Evolutionary conservation across 2,888 invertebrate species (phyloP).

Genomic region (Eristalinus aeneus): DNA sequence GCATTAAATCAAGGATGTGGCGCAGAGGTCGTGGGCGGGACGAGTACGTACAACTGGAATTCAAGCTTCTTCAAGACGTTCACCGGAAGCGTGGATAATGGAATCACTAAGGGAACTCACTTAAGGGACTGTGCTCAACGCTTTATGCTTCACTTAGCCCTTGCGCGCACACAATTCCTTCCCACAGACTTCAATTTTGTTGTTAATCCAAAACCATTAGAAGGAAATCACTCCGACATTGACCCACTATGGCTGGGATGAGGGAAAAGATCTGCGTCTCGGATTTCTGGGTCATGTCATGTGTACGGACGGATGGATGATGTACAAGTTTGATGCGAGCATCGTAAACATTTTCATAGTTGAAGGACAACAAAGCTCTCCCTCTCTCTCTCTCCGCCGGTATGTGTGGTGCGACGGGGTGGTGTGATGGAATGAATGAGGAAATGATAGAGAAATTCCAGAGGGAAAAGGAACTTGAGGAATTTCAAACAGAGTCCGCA

Average conservation of each 20-base stretch:
- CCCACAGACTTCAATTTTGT: neutral
- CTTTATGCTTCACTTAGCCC: constrained; percentile 19
- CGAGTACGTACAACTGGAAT: constrained; percentile 9
- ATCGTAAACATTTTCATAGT: neutral
- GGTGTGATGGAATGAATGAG: neutral
- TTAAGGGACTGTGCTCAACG: constrained; percentile 8
- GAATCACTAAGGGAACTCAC: constrained; percentile 6
- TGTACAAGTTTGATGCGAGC: neutral
- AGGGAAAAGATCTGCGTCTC: neutral
- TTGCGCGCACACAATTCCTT: neutral
- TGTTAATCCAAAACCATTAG: constrained; percentile 11
- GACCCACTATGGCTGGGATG: constrained; percentile 5
- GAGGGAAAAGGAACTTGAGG: neutral
- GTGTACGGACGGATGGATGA: constrained; percentile 5
- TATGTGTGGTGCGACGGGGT: neutral
- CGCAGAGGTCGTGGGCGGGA: neutral
- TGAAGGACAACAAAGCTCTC: neutral
- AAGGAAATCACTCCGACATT: constrained; percentile 27
- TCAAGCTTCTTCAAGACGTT: neutral
- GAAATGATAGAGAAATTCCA: neutral
- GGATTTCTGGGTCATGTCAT: constrained; percentile 10
- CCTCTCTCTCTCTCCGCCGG: neutral
- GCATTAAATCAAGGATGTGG: neutral
- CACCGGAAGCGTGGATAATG: constrained; percentile 24
- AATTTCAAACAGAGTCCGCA: neutral